A percentile compares a stretch with the other conserved stretches of the same genome.
Evolutionary conservation across 2,113 vertebrate genomes (phyloP).

Genomic region (Solea senegalensis): DNA sequence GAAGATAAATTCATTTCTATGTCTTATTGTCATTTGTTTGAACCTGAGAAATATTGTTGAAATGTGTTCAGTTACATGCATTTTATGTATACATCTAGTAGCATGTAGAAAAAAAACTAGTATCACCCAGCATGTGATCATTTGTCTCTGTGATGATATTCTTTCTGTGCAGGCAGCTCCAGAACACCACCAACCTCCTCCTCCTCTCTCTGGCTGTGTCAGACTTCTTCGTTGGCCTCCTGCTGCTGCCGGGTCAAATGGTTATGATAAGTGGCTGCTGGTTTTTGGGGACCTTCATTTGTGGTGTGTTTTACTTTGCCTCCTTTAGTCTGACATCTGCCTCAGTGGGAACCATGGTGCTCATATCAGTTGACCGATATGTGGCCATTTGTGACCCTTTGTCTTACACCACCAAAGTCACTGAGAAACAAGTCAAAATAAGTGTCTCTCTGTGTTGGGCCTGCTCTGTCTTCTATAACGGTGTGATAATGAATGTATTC

Average conservation of each 20-base stretch:
- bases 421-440: neutral
- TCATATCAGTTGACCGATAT: conserved; percentile 30
- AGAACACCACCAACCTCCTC: conserved; percentile 35
- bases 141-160: neutral
- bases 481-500: neutral
- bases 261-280: neutral
- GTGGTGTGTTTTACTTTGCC: neutral
- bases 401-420: neutral
- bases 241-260: neutral
- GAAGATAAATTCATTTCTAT: neutral
- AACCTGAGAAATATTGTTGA: no score
- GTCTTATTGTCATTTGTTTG: no score
- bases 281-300: neutral
- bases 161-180: conserved; percentile 45
- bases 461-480: neutral
- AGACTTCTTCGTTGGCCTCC: conserved; percentile 12
- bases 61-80: no score
- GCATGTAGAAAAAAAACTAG: neutral
- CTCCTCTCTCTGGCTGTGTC: conserved; percentile 4
- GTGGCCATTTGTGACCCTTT: conserved; percentile 26
- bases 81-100: neutral
- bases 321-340: conserved; percentile 31
- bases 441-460: conserved; percentile 9
- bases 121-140: no score
- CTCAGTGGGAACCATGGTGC: conserved; percentile 37